Percentiles rank a stretch among this genome's conserved stretches.
Evolutionary conservation across 1,140 invertebrate species (phyloP).

Genomic region (Aporrectodea caliginosa): DNA sequence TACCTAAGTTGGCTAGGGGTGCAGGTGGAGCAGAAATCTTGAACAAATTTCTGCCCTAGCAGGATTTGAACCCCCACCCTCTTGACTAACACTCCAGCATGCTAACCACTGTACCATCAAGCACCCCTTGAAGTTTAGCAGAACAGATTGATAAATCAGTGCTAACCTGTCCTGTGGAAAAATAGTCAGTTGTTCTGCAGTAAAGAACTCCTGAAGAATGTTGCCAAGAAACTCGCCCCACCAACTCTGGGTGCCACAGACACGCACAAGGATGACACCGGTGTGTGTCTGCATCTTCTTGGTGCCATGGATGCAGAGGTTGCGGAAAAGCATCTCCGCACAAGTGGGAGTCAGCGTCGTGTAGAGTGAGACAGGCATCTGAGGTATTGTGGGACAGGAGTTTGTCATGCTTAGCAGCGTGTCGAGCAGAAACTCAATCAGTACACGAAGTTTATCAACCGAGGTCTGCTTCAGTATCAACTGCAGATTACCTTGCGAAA

Average conservation of each 20-base stretch:
- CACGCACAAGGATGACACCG: constrained; percentile 72
- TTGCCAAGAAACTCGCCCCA: constrained; percentile 83
- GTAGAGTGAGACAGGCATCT: constrained; percentile 44
- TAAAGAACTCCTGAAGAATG: constrained; percentile 73
- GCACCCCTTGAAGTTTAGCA: too few species aligned
- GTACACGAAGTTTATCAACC: constrained; percentile 69
- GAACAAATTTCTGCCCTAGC: too few species aligned
- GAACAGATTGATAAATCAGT: too few species aligned
- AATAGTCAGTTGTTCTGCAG: constrained; percentile 69
- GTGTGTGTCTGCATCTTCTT: constrained; percentile 67
- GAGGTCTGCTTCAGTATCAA: constrained; percentile 66
- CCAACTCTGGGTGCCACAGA: constrained; percentile 74
- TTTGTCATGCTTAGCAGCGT: constrained; percentile 63
- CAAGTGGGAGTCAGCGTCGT: constrained; percentile 60
- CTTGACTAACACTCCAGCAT: too few species aligned
- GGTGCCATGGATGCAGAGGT: constrained; percentile 63
- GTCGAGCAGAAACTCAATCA: constrained; percentile 75
- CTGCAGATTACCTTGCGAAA: constrained; percentile 57
- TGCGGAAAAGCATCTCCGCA: constrained; percentile 68
- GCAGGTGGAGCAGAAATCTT: too few species aligned
- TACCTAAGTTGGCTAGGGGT: too few species aligned
- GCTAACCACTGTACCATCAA: too few species aligned
- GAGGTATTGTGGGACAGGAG: constrained; percentile 57
- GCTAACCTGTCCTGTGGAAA: constrained; percentile 78
- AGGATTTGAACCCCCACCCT: too few species aligned